Evolutionary conservation across 2,113 vertebrate species (phyloP).

Genomic region (Pseudorhombus dupliciocellatus): DNA sequence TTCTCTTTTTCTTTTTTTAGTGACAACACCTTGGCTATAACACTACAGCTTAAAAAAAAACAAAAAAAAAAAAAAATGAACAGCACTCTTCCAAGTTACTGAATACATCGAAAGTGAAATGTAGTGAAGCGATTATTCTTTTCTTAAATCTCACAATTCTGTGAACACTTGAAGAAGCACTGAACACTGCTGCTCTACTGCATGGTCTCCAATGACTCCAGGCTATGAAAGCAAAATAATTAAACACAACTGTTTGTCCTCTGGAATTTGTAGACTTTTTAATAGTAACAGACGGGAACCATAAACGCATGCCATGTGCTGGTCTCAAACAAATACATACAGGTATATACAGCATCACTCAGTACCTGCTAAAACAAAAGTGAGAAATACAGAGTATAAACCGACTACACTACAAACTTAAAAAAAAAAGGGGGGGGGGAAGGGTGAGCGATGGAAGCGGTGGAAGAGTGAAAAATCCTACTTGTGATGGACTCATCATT

Average conservation of each 20-base stretch:
- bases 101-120: slow-evolving; percentile 89
- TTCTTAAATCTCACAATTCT: slow-evolving; percentile 80
- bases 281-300: slow-evolving; percentile 93
- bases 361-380: slow-evolving; percentile 99
- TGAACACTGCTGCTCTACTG: slow-evolving; percentile 76
- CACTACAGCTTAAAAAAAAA: slow-evolving; percentile 84
- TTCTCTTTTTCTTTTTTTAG: slow-evolving; percentile 61
- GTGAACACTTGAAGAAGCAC: slow-evolving; percentile 81
- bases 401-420: slow-evolving; percentile 89
- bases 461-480: slow-evolving; percentile 84
- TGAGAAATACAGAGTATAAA: slow-evolving; percentile 89
- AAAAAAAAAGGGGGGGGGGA: slow-evolving; percentile 70
- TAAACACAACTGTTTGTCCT: slow-evolving; percentile 87
- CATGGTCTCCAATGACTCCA: slow-evolving; percentile 79
- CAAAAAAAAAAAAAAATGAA: slow-evolving; percentile 62
- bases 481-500: slow-evolving; percentile 85
- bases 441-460: slow-evolving; percentile 82
- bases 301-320: slow-evolving; percentile 94
- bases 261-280: slow-evolving; percentile 90
- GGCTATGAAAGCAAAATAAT: slow-evolving; percentile 80
- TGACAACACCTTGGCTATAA: slow-evolving; percentile 89
- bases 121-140: slow-evolving; percentile 88
- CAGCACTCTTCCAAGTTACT: slow-evolving; percentile 92
- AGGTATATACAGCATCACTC: slow-evolving; percentile 94
- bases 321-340: slow-evolving; percentile 89